Conservation (phyloP, 1,140 invertebrate species). For the Trinorchestia longiramus region DNA sequence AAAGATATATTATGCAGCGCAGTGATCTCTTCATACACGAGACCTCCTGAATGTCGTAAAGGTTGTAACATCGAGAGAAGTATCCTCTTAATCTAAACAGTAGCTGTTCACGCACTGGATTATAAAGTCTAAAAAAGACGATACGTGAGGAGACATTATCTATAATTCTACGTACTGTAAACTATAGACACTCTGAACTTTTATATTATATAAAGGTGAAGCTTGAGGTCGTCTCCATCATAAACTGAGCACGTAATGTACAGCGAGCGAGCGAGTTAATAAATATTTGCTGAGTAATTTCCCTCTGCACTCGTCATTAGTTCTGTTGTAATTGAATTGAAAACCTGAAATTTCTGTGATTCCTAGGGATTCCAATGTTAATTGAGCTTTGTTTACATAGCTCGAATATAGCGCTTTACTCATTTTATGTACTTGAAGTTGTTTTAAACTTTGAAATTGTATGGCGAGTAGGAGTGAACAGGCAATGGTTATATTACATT, state of each 20-base stretch:
- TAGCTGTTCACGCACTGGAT: background rate
- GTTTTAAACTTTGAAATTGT: background rate
- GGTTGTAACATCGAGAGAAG: background rate
- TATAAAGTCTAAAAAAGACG: background rate
- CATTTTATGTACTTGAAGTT: background rate
- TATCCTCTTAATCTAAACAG: background rate
- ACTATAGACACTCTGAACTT: background rate
- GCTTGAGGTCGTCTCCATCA: background rate
- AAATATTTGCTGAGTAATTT: too few relatives aligned
- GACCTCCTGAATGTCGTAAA: background rate
- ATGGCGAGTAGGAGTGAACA: too few relatives aligned
- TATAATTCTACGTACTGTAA: background rate
- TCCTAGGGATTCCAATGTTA: background rate
- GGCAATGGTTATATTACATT: too few relatives aligned
- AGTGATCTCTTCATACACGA: background rate
- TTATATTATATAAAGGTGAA: background rate
- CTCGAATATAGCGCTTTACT: background rate
- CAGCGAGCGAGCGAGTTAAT: too few relatives aligned
- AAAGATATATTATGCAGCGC: background rate
- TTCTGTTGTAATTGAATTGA: background rate
- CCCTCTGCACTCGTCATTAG: background rate
- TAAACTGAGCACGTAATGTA: background rate
- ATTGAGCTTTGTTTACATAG: background rate
- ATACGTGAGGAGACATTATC: background rate
- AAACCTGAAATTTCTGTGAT: background rate